phyloP scores from a whole-genome alignment of 2,113 vertebrate genomes.

The Hippolais icterina region DNA sequence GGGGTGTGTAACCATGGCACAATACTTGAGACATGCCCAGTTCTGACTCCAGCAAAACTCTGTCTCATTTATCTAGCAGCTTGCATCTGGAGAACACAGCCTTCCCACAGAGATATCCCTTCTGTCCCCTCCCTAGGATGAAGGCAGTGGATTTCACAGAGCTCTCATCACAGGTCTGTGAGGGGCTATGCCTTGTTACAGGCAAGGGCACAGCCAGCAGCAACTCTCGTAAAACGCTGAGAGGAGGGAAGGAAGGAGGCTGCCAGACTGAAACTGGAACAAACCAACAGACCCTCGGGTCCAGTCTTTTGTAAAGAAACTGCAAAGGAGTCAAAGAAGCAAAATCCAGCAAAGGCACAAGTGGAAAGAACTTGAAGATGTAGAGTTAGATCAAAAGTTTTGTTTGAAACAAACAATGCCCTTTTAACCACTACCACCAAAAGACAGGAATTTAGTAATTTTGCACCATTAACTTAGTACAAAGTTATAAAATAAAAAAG shows the following conservation, averaged over 20 bases:
- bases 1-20: neutral
- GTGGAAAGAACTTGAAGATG: neutral
- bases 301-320: neutral
- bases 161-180: neutral
- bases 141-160: neutral
- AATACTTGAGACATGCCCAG: neutral
- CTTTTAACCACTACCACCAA: neutral
- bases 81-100: neutral
- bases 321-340: neutral
- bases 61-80: neutral
- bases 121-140: neutral
- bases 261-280: neutral
- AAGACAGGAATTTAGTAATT: neutral
- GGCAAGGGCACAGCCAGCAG: neutral
- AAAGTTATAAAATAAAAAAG: neutral
- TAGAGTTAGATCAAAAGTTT: neutral
- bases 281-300: neutral
- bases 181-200: neutral
- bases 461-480: neutral
- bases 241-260: neutral
- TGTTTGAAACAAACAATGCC: neutral
- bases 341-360: slow-evolving; percentile 34
- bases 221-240: neutral
- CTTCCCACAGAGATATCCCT: neutral
- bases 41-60: neutral